phyloP scores from a whole-genome alignment of 2,888 invertebrate species.

The Chrysolina americana region DNA sequence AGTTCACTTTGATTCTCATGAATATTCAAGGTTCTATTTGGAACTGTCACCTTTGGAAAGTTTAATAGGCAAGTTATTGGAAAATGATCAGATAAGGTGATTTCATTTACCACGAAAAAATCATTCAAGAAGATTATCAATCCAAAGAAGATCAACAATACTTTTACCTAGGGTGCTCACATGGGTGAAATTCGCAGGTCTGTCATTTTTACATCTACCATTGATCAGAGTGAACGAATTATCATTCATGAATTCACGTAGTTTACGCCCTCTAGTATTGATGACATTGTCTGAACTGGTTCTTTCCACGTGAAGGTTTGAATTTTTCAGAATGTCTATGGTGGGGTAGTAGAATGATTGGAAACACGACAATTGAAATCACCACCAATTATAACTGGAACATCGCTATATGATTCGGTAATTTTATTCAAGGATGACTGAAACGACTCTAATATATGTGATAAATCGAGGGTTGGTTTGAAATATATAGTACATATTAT shows the following conservation, averaged over 20 bases:
- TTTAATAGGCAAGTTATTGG: neutral
- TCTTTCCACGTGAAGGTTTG: too few relatives aligned
- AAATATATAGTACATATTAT: constrained; percentile 4
- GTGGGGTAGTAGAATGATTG: neutral
- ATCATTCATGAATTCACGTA: constrained; percentile 11
- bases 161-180: neutral
- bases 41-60: too few relatives aligned
- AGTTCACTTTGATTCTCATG: neutral
- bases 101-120: constrained; percentile 6
- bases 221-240: constrained; percentile 11
- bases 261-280: constrained; percentile 5
- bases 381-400: constrained; percentile 13
- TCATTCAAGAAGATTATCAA: neutral
- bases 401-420: neutral
- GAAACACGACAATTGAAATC: constrained; percentile 8
- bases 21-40: neutral
- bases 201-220: neutral
- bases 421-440: neutral
- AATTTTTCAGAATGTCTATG: neutral
- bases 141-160: constrained; percentile 2
- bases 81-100: constrained; percentile 12
- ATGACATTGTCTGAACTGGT: neutral
- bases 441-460: neutral
- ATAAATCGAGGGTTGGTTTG: constrained; percentile 5
- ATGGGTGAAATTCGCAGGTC: neutral